Evolutionary conservation across 2,797 vertebrate genomes (phyloP), one percentile per base, ranked within the genome.

Genomic region (Leuciscus waleckii): DNA sequence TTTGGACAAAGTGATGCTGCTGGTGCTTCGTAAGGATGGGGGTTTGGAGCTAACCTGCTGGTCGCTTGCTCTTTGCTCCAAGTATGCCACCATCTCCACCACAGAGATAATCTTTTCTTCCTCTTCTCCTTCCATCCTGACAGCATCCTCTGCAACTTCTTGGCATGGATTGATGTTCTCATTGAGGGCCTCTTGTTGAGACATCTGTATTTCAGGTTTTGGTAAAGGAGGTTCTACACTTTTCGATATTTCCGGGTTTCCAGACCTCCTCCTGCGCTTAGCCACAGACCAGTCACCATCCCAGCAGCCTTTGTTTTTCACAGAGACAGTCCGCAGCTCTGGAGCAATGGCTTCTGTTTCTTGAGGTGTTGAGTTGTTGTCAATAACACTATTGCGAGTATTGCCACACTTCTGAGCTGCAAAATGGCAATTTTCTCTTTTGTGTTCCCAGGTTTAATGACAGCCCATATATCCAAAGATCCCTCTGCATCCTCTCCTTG

Each of bases 381-480:
- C 87, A 19, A 46, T 69, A 14, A 49, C 35, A 23, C 54, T 46
- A 2, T 75, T 81, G 87, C 0, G 90, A 83, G 86, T n/a, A 88
- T 68, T 80, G 54, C 85, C 43, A 87, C 93, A 94, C 65, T 96
- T 96, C 89, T 97, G 96, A 23, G 96, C 94, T 0, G 97, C 96
- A 3, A 99, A 91, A 99, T 97, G 0, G 98, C 97, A 0, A 99
- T 97, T 89, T 99, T 99, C 93, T 99, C 97, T 78, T 97, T 97
- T 0, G 98, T 99, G n/a, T 99, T 98, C 65, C 98, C 98, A 0
- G 98, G 98, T 88, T 96, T 98, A 92, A 99, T 98, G 35, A 98
- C 96, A 0, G 96, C 94, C 97, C 97, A 99, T 67, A 98, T 94
- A 84, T 98, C 98, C 88, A 96, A 92, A 0, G 93, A 91, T 1